Percentiles rank a stretch among this genome's conserved stretches.
phyloP scores from a whole-genome alignment of 2,113 vertebrate genomes.

The Hyaena hyaena region DNA sequence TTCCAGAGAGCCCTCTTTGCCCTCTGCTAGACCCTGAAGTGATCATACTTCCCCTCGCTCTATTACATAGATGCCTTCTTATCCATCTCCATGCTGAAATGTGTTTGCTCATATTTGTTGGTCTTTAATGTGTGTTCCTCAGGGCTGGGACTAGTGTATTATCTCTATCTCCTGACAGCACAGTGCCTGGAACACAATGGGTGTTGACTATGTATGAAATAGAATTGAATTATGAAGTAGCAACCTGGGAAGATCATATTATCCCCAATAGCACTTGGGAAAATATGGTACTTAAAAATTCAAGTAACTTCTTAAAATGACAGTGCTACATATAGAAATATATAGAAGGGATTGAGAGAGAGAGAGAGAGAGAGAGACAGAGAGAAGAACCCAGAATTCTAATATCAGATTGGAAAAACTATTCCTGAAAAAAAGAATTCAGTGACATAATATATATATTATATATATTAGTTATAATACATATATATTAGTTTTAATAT shows the following conservation, averaged over 20 bases:
- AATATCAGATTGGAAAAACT: background rate
- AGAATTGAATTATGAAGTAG: background rate
- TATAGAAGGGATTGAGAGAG: background rate
- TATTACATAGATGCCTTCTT: background rate
- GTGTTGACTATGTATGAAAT: background rate
- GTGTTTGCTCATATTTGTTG: background rate
- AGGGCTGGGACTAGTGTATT: background rate
- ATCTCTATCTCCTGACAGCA: background rate
- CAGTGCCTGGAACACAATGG: background rate
- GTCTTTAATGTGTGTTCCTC: background rate
- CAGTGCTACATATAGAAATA: background rate
- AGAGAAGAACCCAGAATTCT: background rate
- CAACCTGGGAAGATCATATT: background rate
- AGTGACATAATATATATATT: background rate
- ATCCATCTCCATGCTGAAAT: background rate
- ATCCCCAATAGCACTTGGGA: background rate
- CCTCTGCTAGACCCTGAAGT: background rate
- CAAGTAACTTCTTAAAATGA: background rate
- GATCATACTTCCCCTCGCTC: background rate
- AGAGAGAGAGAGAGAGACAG: background rate
- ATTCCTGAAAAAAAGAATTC: background rate
- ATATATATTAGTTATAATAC: background rate
- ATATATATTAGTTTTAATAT: background rate
- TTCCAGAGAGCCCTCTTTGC: background rate
- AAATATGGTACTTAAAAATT: constrained; percentile 11